Evolutionary conservation across 1,140 invertebrate species (phyloP), one percentile per base, ranked within the genome.

Genomic region (Pemphigus obesinymphae): DNA sequence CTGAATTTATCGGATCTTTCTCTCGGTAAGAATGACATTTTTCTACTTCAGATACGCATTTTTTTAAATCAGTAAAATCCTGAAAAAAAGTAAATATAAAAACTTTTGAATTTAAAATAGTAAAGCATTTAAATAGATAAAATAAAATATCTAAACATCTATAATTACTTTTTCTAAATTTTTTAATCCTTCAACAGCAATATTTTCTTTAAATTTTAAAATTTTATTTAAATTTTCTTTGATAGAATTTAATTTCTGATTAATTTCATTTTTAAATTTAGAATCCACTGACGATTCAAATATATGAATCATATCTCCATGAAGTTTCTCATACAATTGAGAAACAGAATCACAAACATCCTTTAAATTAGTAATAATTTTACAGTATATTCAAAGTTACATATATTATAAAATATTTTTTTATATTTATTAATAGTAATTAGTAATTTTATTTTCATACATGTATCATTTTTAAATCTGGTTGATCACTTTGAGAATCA

Each of bases 261-360:
- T 80, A 10, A 43, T 63, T n/a, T 80, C 37, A 13, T 29, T 43
- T 8, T 63, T 80, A 63, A 80, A 80, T 13, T 80, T 17, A 23
- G 53, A 2, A 80, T 80, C 76, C 6, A 63, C 76, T 31, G 76
- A n/a, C n/a, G 23, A 61, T 17, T 80, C 76, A 31, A 80, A 31
- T 29, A 80, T 63, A 43, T 80, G 63, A 20, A 34, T 80, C 37
- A 80, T 80, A 29, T 80, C 76, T 29, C 37, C 76, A 80, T 80
- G 55, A 7, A 80, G 37, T 31, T 80, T 80, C 6, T 80, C 76
- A 48, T 80, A 80, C 45, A 80, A 43, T 31, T 80, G 76, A 63
- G 76, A 80, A 0, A 80, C 76, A n/a, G 76, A 80, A 63, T 80
- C 76, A 45, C 76, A 80, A 26, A 80, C 76, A 80, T 80, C 76